Conservation (phyloP, 2,113 vertebrate species). For the Todiramphus saurophagus region DNA sequence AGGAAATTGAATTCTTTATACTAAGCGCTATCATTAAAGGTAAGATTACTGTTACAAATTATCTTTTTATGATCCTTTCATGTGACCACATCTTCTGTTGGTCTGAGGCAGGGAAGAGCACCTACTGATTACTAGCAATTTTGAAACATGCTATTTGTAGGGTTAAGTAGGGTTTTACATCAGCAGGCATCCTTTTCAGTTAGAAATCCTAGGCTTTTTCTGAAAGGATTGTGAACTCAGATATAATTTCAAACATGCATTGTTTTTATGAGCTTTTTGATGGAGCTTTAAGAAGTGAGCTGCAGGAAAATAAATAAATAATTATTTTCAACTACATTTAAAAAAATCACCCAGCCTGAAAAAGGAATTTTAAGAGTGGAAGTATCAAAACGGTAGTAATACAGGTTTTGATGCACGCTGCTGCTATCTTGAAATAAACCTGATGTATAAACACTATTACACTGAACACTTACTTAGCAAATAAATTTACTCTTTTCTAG, state of each 20-base stretch:
- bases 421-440: not conserved
- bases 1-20: not conserved
- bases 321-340: not conserved
- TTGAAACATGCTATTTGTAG: not conserved
- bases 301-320: not conserved
- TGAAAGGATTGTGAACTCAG: not conserved
- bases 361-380: not conserved
- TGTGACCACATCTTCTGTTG: not conserved
- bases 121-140: not conserved
- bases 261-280: not conserved
- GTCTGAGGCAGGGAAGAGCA: not conserved
- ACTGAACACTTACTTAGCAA: not conserved
- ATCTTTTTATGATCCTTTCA: not conserved
- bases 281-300: not conserved
- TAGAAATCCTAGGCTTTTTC: not conserved
- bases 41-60: not conserved
- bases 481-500: not conserved
- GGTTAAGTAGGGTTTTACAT: not conserved
- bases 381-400: not conserved
- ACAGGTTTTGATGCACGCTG: not conserved
- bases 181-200: not conserved
- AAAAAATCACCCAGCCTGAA: not conserved
- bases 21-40: not conserved
- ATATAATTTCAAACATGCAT: not conserved
- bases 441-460: not conserved